A percentile compares a stretch with the other conserved stretches of the same genome.
Evolutionary conservation across 2,888 invertebrate species (phyloP).

Genomic region (Agrotis clavis): DNA sequence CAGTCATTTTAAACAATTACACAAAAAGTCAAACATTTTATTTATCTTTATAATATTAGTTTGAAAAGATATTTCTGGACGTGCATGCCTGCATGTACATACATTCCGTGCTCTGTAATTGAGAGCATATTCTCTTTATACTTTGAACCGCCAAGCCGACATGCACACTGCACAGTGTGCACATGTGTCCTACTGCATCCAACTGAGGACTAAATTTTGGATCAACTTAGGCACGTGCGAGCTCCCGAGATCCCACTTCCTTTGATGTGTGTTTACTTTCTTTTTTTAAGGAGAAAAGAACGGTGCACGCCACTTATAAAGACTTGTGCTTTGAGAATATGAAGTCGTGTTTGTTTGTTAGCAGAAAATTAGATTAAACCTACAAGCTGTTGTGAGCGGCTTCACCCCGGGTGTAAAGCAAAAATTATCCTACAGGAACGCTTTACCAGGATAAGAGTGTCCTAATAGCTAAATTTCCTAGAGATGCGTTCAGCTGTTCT

Average conservation of each 20-base stretch:
- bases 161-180: background rate
- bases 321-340: slow-evolving; percentile 2
- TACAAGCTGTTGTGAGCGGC: too few species aligned
- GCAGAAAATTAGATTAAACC: background rate
- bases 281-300: slow-evolving; percentile 39
- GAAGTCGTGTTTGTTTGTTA: slow-evolving; percentile 3
- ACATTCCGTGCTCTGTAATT: background rate
- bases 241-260: slow-evolving; percentile 51
- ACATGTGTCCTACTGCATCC: slow-evolving; percentile 36
- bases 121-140: background rate
- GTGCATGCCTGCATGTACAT: too few species aligned
- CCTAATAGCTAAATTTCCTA: too few species aligned
- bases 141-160: background rate
- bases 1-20: too few species aligned
- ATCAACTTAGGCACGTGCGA: slow-evolving; percentile 63
- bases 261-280: slow-evolving; percentile 56
- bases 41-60: too few species aligned
- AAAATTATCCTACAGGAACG: too few species aligned
- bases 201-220: slow-evolving; percentile 53
- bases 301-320: slow-evolving; percentile 35
- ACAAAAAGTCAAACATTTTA: too few species aligned
- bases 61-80: too few species aligned
- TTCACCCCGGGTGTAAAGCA: too few species aligned
- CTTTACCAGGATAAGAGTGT: too few species aligned
- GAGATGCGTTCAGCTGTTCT: too few species aligned